These are phyloP conservation scores for Hormiphora californensis DNA, from an alignment of 37 sponge, comb jelly and placozoan genomes.

Conservation along the genomic window DNA sequence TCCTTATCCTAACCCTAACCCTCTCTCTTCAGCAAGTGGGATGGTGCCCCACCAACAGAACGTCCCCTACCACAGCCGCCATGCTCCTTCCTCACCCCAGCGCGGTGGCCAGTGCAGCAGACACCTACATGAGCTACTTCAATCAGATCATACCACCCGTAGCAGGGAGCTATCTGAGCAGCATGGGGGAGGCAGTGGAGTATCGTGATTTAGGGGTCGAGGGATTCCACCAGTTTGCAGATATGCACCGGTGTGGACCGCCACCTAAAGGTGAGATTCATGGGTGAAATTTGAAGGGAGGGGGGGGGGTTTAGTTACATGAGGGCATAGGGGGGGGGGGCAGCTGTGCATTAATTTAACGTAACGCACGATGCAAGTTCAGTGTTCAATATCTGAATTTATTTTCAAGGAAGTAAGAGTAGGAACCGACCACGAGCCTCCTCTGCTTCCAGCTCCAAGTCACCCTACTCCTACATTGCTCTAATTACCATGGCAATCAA, in stretches of 20 bases:
- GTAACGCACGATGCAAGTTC: no score
- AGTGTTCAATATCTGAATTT: no score
- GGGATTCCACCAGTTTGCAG: no score
- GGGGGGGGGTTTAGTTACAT: no score
- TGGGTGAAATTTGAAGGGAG: no score
- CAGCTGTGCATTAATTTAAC: no score
- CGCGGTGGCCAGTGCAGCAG: not conserved
- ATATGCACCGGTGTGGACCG: no score
- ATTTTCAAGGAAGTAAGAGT: conserved; percentile 34
- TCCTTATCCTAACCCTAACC: no score
- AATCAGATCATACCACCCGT: not conserved
- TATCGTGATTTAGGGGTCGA: not conserved
- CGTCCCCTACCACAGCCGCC: not conserved
- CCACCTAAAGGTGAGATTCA: no score
- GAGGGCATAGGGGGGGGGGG: no score
- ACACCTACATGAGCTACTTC: not conserved
- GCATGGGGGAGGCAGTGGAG: not conserved
- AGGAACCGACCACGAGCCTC: conserved; percentile 10
- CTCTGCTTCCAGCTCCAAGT: conserved; percentile 64
- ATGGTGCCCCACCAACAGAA: not conserved
- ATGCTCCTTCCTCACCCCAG: not conserved
- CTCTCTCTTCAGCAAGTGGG: no score
- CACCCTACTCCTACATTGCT: conserved; percentile 91
- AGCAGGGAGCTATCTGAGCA: not conserved
- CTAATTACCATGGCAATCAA: conserved; percentile 89